These are phyloP conservation scores for Andrena fulva DNA, from an alignment of 2,888 invertebrate genomes.

Conservation along the genomic window DNA sequence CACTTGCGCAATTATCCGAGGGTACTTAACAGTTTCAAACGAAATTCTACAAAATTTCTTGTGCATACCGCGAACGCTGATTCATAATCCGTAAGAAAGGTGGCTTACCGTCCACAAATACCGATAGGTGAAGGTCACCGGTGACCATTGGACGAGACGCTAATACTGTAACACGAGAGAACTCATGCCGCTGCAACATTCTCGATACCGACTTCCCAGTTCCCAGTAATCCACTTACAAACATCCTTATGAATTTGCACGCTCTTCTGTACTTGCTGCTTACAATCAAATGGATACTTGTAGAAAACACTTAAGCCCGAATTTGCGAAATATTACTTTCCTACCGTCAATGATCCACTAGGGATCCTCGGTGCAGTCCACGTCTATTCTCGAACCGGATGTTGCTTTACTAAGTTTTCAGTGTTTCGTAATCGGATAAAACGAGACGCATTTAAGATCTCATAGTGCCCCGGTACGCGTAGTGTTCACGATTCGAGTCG, in stretches of 20 bases:
- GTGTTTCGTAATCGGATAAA: background rate
- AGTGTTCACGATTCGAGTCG: constrained; percentile 31
- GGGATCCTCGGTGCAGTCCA: background rate
- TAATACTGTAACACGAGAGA: constrained; percentile 31
- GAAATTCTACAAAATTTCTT: background rate
- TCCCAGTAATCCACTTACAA: constrained; percentile 32
- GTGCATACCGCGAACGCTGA: background rate
- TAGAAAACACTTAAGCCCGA: background rate
- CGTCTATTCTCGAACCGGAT: background rate
- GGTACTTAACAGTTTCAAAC: background rate
- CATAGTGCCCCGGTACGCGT: constrained; percentile 23
- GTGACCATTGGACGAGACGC: constrained; percentile 36
- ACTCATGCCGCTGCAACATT: constrained; percentile 27
- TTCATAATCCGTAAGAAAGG: constrained; percentile 40
- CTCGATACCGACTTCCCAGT: constrained; percentile 30
- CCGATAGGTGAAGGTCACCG: constrained; percentile 62
- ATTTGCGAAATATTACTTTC: constrained; percentile 4
- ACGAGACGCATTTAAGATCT: constrained; percentile 33
- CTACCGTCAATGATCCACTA: background rate
- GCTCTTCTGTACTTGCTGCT: background rate
- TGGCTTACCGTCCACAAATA: constrained; percentile 49
- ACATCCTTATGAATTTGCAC: background rate
- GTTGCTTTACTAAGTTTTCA: no score
- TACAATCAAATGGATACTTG: background rate
- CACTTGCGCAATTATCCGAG: background rate